Evolutionary conservation across 92 coral and sea anemone species (phyloP).

Genomic region (Micromussa lordhowensis): DNA sequence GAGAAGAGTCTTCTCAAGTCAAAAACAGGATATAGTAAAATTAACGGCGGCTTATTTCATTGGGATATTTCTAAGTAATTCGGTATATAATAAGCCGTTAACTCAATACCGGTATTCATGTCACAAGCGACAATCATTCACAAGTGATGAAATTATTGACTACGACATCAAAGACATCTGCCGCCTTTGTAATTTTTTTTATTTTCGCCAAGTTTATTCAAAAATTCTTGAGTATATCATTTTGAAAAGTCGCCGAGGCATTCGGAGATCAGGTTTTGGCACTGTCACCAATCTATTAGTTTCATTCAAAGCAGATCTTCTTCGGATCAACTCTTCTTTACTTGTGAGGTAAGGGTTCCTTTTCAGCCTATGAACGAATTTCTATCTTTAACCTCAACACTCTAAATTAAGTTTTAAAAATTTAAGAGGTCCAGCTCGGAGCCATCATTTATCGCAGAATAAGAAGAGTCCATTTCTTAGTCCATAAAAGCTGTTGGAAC

Average conservation of each 20-base stretch:
- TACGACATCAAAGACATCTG: conserved; percentile 67
- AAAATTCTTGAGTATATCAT: conserved; percentile 24
- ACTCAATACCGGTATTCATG: conserved; percentile 73
- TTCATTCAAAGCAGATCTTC: neutral
- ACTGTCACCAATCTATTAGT: neutral
- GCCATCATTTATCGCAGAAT: neutral
- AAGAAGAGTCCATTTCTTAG: neutral
- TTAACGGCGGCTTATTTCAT: conserved; percentile 51
- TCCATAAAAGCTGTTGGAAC: neutral
- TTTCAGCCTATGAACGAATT: conserved; percentile 3
- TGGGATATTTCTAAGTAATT: conserved; percentile 36
- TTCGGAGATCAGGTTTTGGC: conserved; percentile 5
- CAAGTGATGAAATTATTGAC: conserved; percentile 68
- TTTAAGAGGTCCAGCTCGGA: neutral
- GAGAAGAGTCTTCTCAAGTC: neutral
- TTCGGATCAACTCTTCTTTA: neutral
- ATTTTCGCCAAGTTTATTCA: conserved; percentile 11
- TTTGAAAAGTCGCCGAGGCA: conserved; percentile 5
- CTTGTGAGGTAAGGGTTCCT: conserved; percentile 15
- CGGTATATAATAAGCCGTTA: conserved; percentile 58
- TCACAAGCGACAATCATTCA: conserved; percentile 64
- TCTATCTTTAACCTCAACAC: neutral
- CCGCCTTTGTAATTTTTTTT: conserved; percentile 59
- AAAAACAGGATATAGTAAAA: conserved; percentile 42
- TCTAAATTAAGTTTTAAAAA: conserved; percentile 1